These are phyloP conservation scores for Ibycter americanus DNA, from an alignment of 2,797 vertebrate genomes.

Conservation along the genomic window DNA sequence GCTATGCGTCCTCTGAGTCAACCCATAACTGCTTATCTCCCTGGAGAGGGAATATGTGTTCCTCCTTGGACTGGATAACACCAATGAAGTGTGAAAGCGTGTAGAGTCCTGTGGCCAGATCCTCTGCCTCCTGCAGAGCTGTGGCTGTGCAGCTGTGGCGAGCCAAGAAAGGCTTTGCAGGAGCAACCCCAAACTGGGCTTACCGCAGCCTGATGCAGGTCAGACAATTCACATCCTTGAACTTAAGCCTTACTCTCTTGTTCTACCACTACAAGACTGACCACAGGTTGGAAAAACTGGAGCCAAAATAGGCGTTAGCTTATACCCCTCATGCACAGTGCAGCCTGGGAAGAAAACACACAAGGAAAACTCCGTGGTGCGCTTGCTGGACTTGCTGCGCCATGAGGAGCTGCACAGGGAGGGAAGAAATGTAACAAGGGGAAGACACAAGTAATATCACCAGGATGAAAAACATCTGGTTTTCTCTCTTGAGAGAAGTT, in stretches of 20 bases:
- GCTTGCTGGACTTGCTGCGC: background rate
- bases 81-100: background rate
- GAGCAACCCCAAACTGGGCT: background rate
- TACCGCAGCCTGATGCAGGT: background rate
- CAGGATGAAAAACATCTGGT: background rate
- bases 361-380: background rate
- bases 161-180: background rate
- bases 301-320: background rate
- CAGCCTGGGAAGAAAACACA: background rate
- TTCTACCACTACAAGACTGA: background rate
- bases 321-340: background rate
- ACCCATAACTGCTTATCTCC: background rate
- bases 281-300: background rate
- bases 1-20: background rate
- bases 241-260: background rate
- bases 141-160: accelerated
- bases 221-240: background rate
- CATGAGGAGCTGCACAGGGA: background rate
- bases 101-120: background rate
- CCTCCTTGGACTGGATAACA: background rate
- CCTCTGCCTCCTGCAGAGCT: background rate
- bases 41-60: background rate
- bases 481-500: background rate
- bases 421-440: background rate
- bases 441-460: background rate